Percentiles rank a stretch among this genome's conserved stretches.
These are phyloP conservation scores for Scotopteryx bipunctaria DNA, from an alignment of 2,888 invertebrate genomes.

Conservation along the genomic window DNA sequence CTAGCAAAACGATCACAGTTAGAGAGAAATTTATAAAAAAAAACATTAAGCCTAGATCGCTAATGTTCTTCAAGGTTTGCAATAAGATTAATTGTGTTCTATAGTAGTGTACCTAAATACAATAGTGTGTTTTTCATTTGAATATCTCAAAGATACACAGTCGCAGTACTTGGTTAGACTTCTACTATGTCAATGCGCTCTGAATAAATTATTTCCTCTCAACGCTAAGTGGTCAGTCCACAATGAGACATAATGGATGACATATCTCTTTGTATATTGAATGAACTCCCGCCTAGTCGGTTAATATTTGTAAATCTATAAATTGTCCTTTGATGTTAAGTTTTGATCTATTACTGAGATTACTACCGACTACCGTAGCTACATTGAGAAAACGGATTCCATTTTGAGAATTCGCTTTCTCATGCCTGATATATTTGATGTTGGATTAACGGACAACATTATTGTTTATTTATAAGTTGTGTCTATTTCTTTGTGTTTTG, in stretches of 20 bases:
- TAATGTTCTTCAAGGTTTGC: too few species aligned
- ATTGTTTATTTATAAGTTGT: conserved; percentile 9
- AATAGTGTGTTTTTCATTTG: background rate
- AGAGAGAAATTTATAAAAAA: too few species aligned
- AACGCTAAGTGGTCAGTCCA: conserved; percentile 70
- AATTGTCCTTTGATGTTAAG: conserved; percentile 57
- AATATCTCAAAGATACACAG: background rate
- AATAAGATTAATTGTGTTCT: too few species aligned
- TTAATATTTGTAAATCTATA: conserved; percentile 53
- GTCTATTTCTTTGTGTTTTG: conserved; percentile 1
- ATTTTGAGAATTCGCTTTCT: conserved; percentile 19
- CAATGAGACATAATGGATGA: conserved; percentile 73
- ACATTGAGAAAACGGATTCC: conserved; percentile 29
- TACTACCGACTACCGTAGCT: conserved; percentile 39
- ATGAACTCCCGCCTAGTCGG: conserved; percentile 57
- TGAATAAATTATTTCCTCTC: conserved; percentile 78
- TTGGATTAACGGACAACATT: conserved; percentile 13
- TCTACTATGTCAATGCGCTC: conserved; percentile 43
- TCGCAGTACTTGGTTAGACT: background rate
- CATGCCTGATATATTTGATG: conserved; percentile 20
- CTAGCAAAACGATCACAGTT: too few species aligned
- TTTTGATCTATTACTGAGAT: conserved; percentile 55
- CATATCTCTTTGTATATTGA: conserved; percentile 67
- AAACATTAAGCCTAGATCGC: too few species aligned
- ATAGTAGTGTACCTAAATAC: too few species aligned